Base-by-base conservation (phyloP, 2,797 vertebrate species). In the Pampus argenteus region DNA sequence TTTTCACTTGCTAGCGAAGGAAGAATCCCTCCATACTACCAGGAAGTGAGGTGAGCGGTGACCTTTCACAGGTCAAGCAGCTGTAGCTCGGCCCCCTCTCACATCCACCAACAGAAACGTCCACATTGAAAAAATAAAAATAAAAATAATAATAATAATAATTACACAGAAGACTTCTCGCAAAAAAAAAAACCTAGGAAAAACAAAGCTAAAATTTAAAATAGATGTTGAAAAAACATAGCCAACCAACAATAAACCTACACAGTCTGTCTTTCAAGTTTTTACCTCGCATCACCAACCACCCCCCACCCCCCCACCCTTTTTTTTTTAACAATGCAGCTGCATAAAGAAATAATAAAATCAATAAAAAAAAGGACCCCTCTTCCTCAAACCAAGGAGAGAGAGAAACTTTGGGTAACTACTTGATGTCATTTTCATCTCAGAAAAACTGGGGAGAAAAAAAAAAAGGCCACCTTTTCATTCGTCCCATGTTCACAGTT, bases 1-100 rank as follows among this genome's bases (percentile, higher is more conserved):
- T 96, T 96, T 95, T 94, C 94, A 92, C 89, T 62, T 88, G 76
- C 88, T 81, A 89, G 87, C 93, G 88, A 94, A 94, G 92, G 93
- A 96, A 86, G 79, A 80, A 87, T 95, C 84, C 87, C 86, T 89
- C 85, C 87, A 74, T 75, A 83, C 83, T n/a, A 88, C 72, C 79
- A 82, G 84, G 89, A 87, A 86, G 87, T 73, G 81, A 91, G 85
- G 84, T 74, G 83, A 87, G 83, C 75, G 65, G 71, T 62, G 77
- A 74, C 78, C 85, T 69, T 69, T 80, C 56, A 52, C 59, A 62
- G 84, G 84, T 77, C 83, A 58, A 82, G 78, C 78, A 76, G 86
- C 82, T 83, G 79, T 63, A 65, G 82, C 79, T 78, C 76, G 58
- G 81, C 88, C 78, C 51, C 70, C 47, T 73, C 85, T 87, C 82